A percentile compares a stretch with the other conserved stretches of the same genome.
Conservation (phyloP, 2,113 vertebrate species). For the Laterallus jamaicensis region DNA sequence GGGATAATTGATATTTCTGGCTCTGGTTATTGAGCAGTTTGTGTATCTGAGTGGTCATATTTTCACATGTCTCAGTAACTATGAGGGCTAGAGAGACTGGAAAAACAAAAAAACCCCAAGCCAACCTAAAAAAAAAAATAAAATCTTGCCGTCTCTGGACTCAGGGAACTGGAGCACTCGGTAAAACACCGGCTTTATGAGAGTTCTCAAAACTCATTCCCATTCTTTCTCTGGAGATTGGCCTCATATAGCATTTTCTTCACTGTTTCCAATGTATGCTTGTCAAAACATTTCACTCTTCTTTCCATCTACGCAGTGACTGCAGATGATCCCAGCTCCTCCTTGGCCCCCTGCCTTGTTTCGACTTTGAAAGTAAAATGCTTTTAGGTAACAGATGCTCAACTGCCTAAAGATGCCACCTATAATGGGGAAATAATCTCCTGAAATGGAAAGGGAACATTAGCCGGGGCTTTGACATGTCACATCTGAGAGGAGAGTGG, state of each 20-base stretch:
- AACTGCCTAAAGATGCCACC: background rate
- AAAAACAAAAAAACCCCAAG: background rate
- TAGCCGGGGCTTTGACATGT: background rate
- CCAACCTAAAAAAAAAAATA: background rate
- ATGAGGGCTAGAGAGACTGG: background rate
- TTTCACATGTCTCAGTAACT: background rate
- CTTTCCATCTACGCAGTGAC: background rate
- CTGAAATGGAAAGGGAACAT: background rate
- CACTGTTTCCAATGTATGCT: background rate
- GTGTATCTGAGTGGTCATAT: background rate
- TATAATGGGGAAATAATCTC: background rate
- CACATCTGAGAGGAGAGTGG: background rate
- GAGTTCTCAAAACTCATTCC: background rate
- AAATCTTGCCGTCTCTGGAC: background rate
- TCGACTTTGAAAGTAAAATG: background rate
- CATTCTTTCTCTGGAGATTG: background rate
- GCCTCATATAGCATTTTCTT: background rate
- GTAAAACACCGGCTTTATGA: background rate
- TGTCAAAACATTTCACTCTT: conserved; percentile 1
- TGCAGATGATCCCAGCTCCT: background rate
- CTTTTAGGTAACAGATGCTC: background rate
- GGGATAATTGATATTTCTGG: background rate
- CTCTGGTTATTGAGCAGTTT: background rate
- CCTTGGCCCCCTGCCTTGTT: background rate
- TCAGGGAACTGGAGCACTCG: background rate